Percentiles rank a stretch among this genome's conserved stretches.
phyloP scores from a whole-genome alignment of 2,113 vertebrate species.

The Odobenus rosmarus region DNA sequence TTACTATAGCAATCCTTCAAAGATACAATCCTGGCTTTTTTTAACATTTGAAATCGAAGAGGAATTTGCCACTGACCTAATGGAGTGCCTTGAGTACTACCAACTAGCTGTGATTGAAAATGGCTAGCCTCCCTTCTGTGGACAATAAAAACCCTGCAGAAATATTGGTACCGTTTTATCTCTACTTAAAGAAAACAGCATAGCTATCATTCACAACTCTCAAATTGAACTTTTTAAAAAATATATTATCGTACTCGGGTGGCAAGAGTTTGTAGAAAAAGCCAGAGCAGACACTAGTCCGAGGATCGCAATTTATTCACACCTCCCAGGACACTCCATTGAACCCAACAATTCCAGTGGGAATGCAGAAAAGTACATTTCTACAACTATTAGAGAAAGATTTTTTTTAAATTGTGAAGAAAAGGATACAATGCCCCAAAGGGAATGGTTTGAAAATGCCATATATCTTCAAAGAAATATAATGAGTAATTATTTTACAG shows the following conservation, averaged over 20 bases:
- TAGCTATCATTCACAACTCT: background rate
- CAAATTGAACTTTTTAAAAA: background rate
- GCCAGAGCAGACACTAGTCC: background rate
- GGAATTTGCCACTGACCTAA: background rate
- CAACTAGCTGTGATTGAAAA: background rate
- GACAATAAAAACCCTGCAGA: background rate
- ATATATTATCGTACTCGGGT: background rate
- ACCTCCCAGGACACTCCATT: accelerated
- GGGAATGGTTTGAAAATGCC: background rate
- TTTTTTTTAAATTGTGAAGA: background rate
- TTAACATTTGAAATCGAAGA: constrained; percentile 17
- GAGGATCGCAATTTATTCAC: background rate
- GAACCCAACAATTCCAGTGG: background rate
- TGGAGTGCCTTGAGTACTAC: background rate
- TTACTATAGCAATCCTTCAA: background rate
- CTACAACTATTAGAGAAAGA: background rate
- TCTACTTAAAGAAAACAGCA: background rate
- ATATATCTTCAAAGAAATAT: background rate
- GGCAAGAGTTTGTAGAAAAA: background rate
- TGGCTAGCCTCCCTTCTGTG: background rate
- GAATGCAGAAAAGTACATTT: background rate
- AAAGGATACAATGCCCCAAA: background rate
- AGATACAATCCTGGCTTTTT: background rate
- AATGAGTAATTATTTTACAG: background rate
- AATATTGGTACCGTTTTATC: background rate